These are phyloP conservation scores for Drosophila oshimai DNA, from an alignment of 1,140 invertebrate species.

Conservation along the genomic window DNA sequence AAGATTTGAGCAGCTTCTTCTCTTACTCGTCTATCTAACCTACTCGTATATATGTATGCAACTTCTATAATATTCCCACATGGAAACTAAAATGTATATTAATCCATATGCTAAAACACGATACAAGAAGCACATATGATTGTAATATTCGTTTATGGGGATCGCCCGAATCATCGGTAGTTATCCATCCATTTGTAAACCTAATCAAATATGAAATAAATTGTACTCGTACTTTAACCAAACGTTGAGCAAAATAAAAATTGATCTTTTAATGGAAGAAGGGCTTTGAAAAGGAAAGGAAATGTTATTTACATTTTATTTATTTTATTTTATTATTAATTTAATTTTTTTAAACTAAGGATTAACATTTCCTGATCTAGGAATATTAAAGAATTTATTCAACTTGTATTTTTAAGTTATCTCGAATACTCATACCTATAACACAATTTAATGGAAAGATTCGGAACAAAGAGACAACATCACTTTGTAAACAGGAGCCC, in stretches of 20 bases:
- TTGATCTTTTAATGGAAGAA: not conserved
- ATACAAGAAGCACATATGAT: slow-evolving; percentile 75
- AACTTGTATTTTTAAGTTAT: too few species aligned
- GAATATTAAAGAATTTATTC: too few species aligned
- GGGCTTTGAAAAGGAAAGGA: too few species aligned
- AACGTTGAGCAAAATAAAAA: not conserved
- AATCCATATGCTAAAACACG: slow-evolving; percentile 31
- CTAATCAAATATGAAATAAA: slow-evolving; percentile 1
- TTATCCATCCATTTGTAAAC: slow-evolving; percentile 11
- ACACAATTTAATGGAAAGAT: too few species aligned
- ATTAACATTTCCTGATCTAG: too few species aligned
- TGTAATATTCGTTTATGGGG: slow-evolving; percentile 16
- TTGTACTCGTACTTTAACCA: slow-evolving; percentile 7
- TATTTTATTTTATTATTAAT: too few species aligned
- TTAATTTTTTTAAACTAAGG: too few species aligned
- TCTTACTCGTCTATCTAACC: slow-evolving; percentile 19
- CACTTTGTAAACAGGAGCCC: too few species aligned
- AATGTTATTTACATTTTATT: too few species aligned
- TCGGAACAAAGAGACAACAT: too few species aligned
- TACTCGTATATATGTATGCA: slow-evolving; percentile 36
- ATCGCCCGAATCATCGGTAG: slow-evolving; percentile 20
- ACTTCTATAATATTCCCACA: slow-evolving; percentile 1
- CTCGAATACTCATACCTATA: too few species aligned
- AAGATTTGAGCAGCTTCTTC: slow-evolving; percentile 47
- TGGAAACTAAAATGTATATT: slow-evolving; percentile 9